These are phyloP conservation scores for Bombus confusus DNA, from an alignment of 1,140 invertebrate genomes.

Conservation along the genomic window DNA sequence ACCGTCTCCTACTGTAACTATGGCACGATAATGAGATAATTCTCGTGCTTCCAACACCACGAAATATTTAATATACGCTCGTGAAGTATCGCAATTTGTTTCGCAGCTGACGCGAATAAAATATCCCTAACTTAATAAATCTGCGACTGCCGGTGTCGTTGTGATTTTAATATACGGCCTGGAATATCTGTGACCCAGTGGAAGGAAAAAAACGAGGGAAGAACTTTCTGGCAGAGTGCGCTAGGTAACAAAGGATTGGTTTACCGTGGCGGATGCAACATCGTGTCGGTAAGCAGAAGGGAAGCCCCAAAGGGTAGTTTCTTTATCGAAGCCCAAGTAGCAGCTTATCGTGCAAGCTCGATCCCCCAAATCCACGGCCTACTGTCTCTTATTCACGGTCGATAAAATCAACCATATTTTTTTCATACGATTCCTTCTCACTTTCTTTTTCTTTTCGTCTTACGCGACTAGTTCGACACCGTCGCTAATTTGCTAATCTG, in stretches of 20 bases:
- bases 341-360: constrained; percentile 16
- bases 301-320: constrained; percentile 6
- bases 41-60: neutral
- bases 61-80: neutral
- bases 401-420: constrained; percentile 33
- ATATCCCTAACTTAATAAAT: no score
- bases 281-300: constrained; percentile 13
- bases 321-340: constrained; percentile 11
- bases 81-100: neutral
- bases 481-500: neutral
- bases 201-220: no score
- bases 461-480: neutral
- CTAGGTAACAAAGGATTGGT: neutral
- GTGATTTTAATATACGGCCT: no score
- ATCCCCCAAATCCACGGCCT: neutral
- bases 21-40: neutral
- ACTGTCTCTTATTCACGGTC: constrained; percentile 28
- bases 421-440: neutral
- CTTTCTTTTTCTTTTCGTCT: neutral
- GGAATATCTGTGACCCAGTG: neutral
- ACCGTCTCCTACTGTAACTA: neutral
- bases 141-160: no score
- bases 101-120: neutral
- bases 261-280: neutral
- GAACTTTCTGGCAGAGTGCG: neutral